Percentiles rank a stretch among this genome's conserved stretches.
These are phyloP conservation scores for Copidosoma floridanum DNA, from an alignment of 1,140 invertebrate genomes.

Conservation along the genomic window DNA sequence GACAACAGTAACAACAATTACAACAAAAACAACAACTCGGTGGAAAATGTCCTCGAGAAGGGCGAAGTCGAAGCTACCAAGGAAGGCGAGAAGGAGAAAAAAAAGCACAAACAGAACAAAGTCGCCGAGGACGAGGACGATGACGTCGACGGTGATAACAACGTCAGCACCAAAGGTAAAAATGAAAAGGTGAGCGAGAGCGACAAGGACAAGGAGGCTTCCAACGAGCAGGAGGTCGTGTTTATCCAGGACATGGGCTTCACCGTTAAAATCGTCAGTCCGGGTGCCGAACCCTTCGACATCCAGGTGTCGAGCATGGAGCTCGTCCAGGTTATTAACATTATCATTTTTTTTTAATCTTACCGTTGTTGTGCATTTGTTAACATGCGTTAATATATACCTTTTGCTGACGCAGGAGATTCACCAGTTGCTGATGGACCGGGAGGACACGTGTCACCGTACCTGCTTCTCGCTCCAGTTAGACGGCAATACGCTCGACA, in stretches of 20 bases:
- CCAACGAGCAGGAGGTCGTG: slow-evolving; percentile 73
- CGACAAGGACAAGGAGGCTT: slow-evolving; percentile 50
- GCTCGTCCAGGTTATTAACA: slow-evolving; percentile 80
- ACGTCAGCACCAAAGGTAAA: no score
- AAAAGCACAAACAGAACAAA: slow-evolving; percentile 41
- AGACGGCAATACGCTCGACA: slow-evolving; percentile 90
- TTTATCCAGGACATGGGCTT: slow-evolving; percentile 93
- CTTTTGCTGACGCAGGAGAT: slow-evolving; percentile 85
- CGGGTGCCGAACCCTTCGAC: slow-evolving; percentile 85
- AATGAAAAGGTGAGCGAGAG: slow-evolving; percentile 12
- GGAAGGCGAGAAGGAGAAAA: slow-evolving; percentile 52
- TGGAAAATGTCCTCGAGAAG: slow-evolving; percentile 55
- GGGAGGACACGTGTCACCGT: slow-evolving; percentile 95
- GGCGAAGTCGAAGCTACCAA: slow-evolving; percentile 59
- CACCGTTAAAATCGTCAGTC: slow-evolving; percentile 86
- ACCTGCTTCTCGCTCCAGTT: slow-evolving; percentile 97
- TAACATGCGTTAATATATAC: no score
- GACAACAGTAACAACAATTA: no score
- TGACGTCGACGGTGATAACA: no score
- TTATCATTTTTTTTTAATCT: neutral
- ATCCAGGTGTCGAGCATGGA: slow-evolving; percentile 97
- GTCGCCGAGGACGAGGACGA: slow-evolving; percentile 43
- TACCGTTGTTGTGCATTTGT: no score
- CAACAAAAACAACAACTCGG: no score
- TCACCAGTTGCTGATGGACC: slow-evolving; percentile 95